A percentile compares a stretch with the other conserved stretches of the same genome.
These are phyloP conservation scores for Trididemnum clinides DNA, from an alignment of 23 tunicate genomes.

Conservation along the genomic window DNA sequence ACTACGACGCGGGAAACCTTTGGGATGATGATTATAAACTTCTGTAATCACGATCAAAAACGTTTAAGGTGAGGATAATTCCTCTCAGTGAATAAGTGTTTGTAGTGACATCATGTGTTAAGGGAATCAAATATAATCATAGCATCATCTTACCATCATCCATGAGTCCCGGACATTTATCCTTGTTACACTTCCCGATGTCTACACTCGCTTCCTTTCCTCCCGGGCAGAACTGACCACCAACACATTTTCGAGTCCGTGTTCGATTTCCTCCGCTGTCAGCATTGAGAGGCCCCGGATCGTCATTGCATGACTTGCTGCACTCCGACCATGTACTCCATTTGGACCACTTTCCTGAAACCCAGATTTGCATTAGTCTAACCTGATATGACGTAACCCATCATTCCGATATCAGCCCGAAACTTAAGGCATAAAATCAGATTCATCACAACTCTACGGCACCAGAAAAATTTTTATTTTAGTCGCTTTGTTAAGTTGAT, in stretches of 20 bases:
- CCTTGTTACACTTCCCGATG: conserved; percentile 41
- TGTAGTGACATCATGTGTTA: no score
- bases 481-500: background rate
- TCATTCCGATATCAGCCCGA: background rate
- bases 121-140: no score
- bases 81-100: no score
- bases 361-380: background rate
- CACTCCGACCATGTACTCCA: conserved; percentile 61
- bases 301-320: conserved; percentile 56
- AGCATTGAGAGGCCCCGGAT: conserved; percentile 27
- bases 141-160: background rate
- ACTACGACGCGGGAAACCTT: no score
- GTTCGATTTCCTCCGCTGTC: conserved; percentile 45
- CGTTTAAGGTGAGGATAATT: no score
- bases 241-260: conserved; percentile 40
- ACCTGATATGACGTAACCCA: background rate
- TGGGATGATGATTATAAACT: no score
- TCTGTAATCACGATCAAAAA: no score
- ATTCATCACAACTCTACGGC: no score
- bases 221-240: conserved; percentile 19
- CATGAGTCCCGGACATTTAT: conserved; percentile 9
- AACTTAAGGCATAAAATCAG: background rate
- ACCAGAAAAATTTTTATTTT: background rate
- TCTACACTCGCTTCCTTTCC: conserved; percentile 21
- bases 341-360: conserved; percentile 28